Conservation (phyloP, 1,140 invertebrate species). For the Lasioglossum albipes region DNA sequence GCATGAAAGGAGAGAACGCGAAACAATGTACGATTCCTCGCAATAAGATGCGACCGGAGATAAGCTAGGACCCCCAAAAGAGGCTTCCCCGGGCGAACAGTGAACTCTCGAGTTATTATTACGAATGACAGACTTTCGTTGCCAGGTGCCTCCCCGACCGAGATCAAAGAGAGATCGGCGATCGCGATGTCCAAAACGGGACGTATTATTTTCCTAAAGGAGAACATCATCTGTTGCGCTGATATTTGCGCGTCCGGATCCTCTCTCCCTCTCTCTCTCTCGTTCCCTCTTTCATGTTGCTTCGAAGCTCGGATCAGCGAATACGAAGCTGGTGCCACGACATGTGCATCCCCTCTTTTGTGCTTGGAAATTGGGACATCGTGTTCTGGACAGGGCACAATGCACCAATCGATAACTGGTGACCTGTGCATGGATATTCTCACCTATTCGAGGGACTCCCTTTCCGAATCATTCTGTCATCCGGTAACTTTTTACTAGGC, state of each 20-base stretch:
- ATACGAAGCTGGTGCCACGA: background rate
- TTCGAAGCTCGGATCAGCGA: background rate
- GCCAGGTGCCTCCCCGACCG: constrained; percentile 63
- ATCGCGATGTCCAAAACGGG: constrained; percentile 31
- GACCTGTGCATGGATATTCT: constrained; percentile 38
- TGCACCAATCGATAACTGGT: constrained; percentile 51
- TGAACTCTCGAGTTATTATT: constrained; percentile 72
- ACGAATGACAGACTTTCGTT: constrained; percentile 64
- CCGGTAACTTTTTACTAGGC: no score
- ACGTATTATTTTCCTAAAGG: constrained; percentile 53
- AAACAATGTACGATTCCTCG: constrained; percentile 70
- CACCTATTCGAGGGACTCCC: constrained; percentile 39
- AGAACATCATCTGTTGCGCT: constrained; percentile 18
- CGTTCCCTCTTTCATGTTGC: no score
- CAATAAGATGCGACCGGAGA: constrained; percentile 71
- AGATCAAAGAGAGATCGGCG: constrained; percentile 60
- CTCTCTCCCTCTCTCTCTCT: background rate
- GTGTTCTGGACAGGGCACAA: constrained; percentile 36
- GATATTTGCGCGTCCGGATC: constrained; percentile 37
- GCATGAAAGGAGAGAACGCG: constrained; percentile 61
- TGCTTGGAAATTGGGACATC: constrained; percentile 56
- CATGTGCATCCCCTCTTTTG: constrained; percentile 21
- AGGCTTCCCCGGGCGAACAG: constrained; percentile 39
- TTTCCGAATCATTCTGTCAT: background rate
- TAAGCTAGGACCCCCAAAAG: constrained; percentile 68